Base-by-base conservation (phyloP, 2,797 vertebrate genomes). In the Cephalopachus bancanus region DNA sequence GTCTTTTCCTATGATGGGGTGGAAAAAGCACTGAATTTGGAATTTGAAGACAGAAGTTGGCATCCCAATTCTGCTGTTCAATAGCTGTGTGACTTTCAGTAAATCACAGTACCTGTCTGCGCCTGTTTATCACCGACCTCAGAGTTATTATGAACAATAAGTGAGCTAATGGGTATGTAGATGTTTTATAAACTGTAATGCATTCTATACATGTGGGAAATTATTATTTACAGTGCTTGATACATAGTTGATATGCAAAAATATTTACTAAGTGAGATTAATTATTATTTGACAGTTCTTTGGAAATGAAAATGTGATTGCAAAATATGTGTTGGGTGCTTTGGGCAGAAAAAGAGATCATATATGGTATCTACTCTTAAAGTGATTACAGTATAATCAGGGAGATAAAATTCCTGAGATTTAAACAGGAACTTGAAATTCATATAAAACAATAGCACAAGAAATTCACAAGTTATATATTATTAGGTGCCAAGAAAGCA, bases 141-240 rank as follows among this genome's bases (percentile, higher is more conserved):
- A 88, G 28, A 84, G 28, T 37, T 86, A 33, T 59, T 75, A 88
- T 51, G 26, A 72, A 92, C 49, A 90, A 74, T 53, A 95, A 72
- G 90, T 62, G 51, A 96, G 37, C 62, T 83, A 88, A 95, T 59
- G 53, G 37, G 57, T 81, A 49, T 84, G 64, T 83, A 86, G 71
- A 51, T 64, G 37, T 37, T 87, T 74, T 28, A 80, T 81, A 88
- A 92, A 71, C 62, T 92, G 8, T 30, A 83, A 95, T 76, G 17
- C 44, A 92, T 89, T 88, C 71, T 91, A 88, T 71, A 55, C 12
- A 86, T 86, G 37, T n/a, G 74, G 85, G 69, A 30, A 94, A 94
- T 97, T 97, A 88, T 85, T 96, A 89, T 95, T 95, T 96, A 95
- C 65, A 96, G 83, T 53, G 26, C 16, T 53, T 79, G 65, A 64